phyloP scores from a whole-genome alignment of 2,888 invertebrate genomes.

The Macaria notata region DNA sequence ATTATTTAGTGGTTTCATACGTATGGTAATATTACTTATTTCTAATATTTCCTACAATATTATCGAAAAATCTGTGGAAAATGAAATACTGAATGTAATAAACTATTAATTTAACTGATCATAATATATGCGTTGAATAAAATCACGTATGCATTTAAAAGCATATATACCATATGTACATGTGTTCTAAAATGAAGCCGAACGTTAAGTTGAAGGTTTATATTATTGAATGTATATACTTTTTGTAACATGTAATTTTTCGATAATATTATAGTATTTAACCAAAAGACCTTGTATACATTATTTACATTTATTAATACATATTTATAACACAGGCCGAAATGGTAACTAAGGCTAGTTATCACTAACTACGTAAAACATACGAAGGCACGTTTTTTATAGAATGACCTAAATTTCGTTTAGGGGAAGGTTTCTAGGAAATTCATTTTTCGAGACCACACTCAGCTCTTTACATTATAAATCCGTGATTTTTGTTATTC shows the following conservation, averaged over 20 bases:
- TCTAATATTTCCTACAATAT: constrained; percentile 6
- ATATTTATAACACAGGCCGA: constrained; percentile 62
- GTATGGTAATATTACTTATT: constrained; percentile 21
- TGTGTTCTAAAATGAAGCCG: background rate
- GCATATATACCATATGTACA: too few species aligned
- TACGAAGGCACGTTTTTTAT: constrained; percentile 78
- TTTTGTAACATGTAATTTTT: background rate
- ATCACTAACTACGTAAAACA: constrained; percentile 64
- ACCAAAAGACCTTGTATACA: constrained; percentile 35
- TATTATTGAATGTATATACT: background rate
- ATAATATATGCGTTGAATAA: too few species aligned
- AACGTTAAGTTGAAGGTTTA: background rate
- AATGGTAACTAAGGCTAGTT: constrained; percentile 56
- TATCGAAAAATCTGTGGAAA: constrained; percentile 2
- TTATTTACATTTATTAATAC: constrained; percentile 48
- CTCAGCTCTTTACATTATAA: constrained; percentile 2
- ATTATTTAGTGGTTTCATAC: constrained; percentile 22
- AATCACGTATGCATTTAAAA: too few species aligned
- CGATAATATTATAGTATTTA: constrained; percentile 27
- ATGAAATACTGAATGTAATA: too few species aligned
- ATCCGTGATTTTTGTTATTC: background rate
- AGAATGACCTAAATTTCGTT: constrained; percentile 55
- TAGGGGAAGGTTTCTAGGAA: constrained; percentile 15
- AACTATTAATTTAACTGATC: too few species aligned
- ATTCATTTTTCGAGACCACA: constrained; percentile 7